A percentile compares a stretch with the other conserved stretches of the same genome.
phyloP scores from a whole-genome alignment of 1,140 invertebrate genomes.

The Sinonovacula constricta region DNA sequence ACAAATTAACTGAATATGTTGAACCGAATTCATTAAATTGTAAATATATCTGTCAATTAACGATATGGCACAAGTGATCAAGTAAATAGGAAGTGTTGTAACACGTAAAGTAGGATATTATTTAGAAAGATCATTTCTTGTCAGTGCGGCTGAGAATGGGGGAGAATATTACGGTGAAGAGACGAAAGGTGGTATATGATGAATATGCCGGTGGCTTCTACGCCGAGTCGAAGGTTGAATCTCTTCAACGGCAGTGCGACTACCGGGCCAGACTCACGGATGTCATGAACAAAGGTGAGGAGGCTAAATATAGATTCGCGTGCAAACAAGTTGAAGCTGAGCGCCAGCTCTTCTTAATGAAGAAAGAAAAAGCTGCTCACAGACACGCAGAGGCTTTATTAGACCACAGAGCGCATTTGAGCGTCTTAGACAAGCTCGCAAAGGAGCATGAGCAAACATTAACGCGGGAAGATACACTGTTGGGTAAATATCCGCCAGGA shows the following conservation, averaged over 20 bases:
- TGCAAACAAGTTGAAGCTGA: constrained; percentile 47
- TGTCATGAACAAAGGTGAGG: constrained; percentile 47
- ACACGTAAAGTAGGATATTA: too few species aligned
- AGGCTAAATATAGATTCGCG: constrained; percentile 40
- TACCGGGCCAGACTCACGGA: constrained; percentile 26
- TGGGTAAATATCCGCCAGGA: constrained; percentile 34
- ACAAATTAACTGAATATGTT: too few species aligned
- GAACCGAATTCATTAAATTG: too few species aligned
- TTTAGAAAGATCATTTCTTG: too few species aligned
- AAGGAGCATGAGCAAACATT: constrained; percentile 35
- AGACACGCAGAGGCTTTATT: constrained; percentile 32
- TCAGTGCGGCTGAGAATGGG: constrained; percentile 46
- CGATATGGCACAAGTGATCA: too few species aligned
- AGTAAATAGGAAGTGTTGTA: too few species aligned
- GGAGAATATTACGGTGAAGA: constrained; percentile 29
- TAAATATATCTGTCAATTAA: too few species aligned
- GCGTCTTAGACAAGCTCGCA: constrained; percentile 43
- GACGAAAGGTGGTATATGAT: constrained; percentile 45
- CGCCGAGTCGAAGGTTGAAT: constrained; percentile 46
- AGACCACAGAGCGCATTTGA: constrained; percentile 40
- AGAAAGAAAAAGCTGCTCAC: constrained; percentile 42
- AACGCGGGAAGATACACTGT: constrained; percentile 6
- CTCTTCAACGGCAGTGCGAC: constrained; percentile 42
- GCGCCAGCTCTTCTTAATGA: constrained; percentile 28
- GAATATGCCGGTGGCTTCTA: constrained; percentile 48